Percentiles rank a stretch among this genome's conserved stretches.
phyloP scores from a whole-genome alignment of 2,888 invertebrate species.

The Papilio gigon region DNA sequence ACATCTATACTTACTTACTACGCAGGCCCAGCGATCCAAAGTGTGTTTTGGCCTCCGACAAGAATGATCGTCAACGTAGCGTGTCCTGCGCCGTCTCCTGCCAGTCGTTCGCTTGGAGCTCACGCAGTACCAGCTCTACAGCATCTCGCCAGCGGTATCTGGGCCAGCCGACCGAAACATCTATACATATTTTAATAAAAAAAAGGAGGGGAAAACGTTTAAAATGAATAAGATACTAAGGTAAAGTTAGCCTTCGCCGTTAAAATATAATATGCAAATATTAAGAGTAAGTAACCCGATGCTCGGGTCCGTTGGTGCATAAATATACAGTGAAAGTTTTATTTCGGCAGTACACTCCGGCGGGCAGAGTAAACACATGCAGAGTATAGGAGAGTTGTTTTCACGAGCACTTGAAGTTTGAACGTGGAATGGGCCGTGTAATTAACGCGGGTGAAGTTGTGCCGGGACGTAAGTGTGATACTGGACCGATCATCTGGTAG shows the following conservation, averaged over 20 bases:
- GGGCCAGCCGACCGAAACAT: no score
- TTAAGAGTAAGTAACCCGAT: not conserved
- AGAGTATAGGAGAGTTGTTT: constrained; percentile 9
- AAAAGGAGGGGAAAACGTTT: no score
- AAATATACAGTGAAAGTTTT: not conserved
- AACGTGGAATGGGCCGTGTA: constrained; percentile 28
- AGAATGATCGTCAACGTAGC: no score
- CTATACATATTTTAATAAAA: no score
- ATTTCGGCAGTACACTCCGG: not conserved
- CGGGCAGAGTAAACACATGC: not conserved
- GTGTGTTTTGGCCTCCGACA: no score
- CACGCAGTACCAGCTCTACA: no score
- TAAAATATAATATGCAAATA: not conserved
- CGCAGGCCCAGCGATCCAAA: no score
- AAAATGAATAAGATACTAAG: no score
- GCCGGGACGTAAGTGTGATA: not conserved
- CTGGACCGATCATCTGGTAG: not conserved
- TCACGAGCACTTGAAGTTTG: constrained; percentile 31
- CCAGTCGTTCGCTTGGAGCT: no score
- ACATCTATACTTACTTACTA: no score
- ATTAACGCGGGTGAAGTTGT: constrained; percentile 21
- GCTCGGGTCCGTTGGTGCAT: not conserved
- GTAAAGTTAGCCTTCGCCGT: not conserved
- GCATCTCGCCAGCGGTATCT: no score
- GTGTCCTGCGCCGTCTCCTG: no score